phyloP scores from a whole-genome alignment of 2,888 invertebrate species.

The Rosalia funebris region DNA sequence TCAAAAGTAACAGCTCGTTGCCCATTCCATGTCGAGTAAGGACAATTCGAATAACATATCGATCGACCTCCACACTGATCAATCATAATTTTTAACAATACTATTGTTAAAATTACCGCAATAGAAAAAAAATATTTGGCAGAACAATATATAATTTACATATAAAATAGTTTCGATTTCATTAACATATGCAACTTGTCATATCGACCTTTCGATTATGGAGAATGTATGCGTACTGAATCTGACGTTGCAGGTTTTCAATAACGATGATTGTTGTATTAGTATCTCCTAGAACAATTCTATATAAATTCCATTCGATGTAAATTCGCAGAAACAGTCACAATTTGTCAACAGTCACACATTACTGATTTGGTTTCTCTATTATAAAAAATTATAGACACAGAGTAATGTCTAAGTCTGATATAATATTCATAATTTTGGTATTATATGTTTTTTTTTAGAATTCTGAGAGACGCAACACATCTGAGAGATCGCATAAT shows the following conservation, averaged over 20 bases:
- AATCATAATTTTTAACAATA: constrained; percentile 7
- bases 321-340: too few species aligned
- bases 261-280: background rate
- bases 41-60: background rate
- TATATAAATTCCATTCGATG: too few species aligned
- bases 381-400: too few species aligned
- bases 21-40: background rate
- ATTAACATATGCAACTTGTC: background rate
- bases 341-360: too few species aligned
- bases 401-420: too few species aligned
- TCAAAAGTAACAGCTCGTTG: background rate
- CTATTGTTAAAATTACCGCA: background rate
- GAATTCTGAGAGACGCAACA: too few species aligned
- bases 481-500: too few species aligned
- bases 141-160: constrained; percentile 9
- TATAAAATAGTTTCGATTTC: background rate
- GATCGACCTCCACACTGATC: background rate
- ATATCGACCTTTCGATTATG: background rate
- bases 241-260: background rate
- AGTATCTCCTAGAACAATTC: too few species aligned
- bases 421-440: too few species aligned
- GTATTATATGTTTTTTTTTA: too few species aligned
- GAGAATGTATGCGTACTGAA: background rate
- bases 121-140: background rate
- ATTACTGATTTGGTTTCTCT: too few species aligned